phyloP scores from a whole-genome alignment of 2,113 vertebrate genomes.

The Antechinus flavipes region DNA sequence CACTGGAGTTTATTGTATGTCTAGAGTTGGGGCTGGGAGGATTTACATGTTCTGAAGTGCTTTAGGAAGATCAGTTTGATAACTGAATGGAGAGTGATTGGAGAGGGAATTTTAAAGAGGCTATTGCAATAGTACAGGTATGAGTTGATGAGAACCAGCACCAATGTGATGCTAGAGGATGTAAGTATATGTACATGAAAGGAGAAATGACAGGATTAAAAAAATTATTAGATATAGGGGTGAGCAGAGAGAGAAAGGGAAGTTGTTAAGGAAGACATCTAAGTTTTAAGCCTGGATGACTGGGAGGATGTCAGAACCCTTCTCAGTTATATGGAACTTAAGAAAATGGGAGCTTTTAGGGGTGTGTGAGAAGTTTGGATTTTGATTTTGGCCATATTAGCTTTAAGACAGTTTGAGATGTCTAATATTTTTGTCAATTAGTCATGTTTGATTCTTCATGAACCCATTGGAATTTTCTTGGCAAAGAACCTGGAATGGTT shows the following conservation, averaged over 20 bases:
- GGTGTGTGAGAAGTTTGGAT: neutral
- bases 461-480: no score
- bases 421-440: no score
- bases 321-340: neutral
- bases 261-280: neutral
- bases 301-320: neutral
- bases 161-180: neutral
- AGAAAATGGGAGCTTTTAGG: neutral
- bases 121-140: neutral
- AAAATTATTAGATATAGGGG: neutral
- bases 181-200: neutral
- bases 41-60: neutral
- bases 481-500: no score
- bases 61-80: neutral
- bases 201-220: neutral
- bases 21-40: neutral
- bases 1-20: neutral
- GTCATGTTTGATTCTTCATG: no score
- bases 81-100: neutral
- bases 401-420: neutral
- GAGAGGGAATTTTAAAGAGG: neutral
- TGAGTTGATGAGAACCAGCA: neutral
- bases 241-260: neutral
- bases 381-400: neutral
- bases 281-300: neutral